Conservation (phyloP, 1,140 invertebrate genomes). For the Drosophila funebris region DNA sequence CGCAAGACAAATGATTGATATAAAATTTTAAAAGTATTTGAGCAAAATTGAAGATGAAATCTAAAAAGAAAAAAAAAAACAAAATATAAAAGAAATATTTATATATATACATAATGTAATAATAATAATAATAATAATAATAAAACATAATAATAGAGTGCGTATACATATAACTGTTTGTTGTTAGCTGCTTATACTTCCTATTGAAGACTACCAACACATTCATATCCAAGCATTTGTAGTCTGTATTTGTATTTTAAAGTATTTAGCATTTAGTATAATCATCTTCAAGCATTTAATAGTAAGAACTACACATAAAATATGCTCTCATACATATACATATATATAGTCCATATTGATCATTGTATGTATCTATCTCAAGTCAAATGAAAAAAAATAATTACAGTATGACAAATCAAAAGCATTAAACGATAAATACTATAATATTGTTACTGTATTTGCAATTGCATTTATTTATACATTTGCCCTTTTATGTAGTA, state of each 20-base stretch:
- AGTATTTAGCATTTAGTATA: slow-evolving; percentile 17
- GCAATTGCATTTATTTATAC: slow-evolving; percentile 26
- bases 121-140: slow-evolving; percentile 31
- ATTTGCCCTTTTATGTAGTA: not conserved
- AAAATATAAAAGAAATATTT: slow-evolving; percentile 57
- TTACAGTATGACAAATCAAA: slow-evolving; percentile 27
- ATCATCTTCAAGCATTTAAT: slow-evolving; percentile 30
- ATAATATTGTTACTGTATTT: slow-evolving; percentile 22
- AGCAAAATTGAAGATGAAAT: slow-evolving; percentile 15
- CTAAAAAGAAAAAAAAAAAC: slow-evolving; percentile 23
- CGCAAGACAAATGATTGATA: slow-evolving; percentile 31
- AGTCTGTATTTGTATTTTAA: slow-evolving; percentile 54
- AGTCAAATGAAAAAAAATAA: not conserved
- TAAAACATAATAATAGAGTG: slow-evolving; percentile 32
- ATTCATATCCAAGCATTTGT: slow-evolving; percentile 68
- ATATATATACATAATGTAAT: slow-evolving; percentile 49
- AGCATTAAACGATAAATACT: not conserved
- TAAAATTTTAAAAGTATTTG: slow-evolving; percentile 28
- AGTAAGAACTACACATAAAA: slow-evolving; percentile 16
- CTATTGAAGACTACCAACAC: slow-evolving; percentile 75
- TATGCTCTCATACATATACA: slow-evolving; percentile 2
- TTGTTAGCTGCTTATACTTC: slow-evolving; percentile 81
- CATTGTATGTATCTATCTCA: slow-evolving; percentile 11
- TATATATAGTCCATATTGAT: slow-evolving; percentile 12
- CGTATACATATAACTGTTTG: slow-evolving; percentile 71